phyloP scores from a whole-genome alignment of 2,113 vertebrate species.

The Syngnathus scovelli region DNA sequence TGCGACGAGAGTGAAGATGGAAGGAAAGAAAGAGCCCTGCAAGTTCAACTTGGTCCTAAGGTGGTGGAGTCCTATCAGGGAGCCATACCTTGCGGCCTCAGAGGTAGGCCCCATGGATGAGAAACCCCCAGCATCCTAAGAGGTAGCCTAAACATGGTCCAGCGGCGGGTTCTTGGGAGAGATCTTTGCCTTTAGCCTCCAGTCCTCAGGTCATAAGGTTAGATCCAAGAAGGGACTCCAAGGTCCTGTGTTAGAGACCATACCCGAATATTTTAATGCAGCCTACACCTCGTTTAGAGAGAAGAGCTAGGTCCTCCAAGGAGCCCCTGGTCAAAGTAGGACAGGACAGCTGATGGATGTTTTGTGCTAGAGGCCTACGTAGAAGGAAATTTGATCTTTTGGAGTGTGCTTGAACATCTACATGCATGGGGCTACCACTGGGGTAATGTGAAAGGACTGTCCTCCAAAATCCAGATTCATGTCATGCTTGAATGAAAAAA shows the following conservation, averaged over 20 bases:
- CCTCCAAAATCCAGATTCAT: constrained; percentile 29
- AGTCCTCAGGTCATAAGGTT: too few relatives aligned
- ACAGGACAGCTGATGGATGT: constrained; percentile 14
- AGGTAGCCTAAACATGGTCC: too few relatives aligned
- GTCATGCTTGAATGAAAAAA: constrained; percentile 43
- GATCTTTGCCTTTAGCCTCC: too few relatives aligned
- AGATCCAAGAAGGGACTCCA: not conserved
- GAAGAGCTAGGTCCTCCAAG: not conserved
- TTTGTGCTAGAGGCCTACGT: constrained; percentile 58
- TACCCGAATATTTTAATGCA: not conserved
- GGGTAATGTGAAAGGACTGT: constrained; percentile 27
- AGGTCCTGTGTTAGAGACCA: not conserved
- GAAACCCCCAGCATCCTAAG: not conserved
- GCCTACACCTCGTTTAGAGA: not conserved
- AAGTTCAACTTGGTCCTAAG: not conserved
- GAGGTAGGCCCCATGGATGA: not conserved
- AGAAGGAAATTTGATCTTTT: constrained; percentile 26
- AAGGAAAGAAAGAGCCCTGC: constrained; percentile 42
- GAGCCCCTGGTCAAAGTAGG: constrained; percentile 12
- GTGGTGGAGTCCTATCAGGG: not conserved
- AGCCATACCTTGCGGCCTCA: not conserved
- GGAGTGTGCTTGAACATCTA: constrained; percentile 62
- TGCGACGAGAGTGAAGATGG: constrained; percentile 25
- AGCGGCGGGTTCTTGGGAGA: too few relatives aligned
- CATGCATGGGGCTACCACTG: constrained; percentile 59